Base-by-base conservation (phyloP, 1,140 invertebrate species). In the Eupeodes corollae region DNA sequence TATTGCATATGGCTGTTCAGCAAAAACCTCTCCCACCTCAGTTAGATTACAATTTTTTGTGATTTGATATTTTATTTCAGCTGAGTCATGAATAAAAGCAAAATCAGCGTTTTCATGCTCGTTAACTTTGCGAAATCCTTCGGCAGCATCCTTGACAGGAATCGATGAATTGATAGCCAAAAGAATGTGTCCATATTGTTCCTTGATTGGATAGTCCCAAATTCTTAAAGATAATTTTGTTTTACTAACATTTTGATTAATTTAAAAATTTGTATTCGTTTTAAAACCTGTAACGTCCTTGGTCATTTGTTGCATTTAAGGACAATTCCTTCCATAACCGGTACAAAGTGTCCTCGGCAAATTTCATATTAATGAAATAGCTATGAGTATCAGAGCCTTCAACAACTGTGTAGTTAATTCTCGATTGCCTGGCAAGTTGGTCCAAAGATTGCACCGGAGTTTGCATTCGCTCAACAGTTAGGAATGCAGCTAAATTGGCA, bases 401-500 rank as follows among this genome's bases (percentile, higher is more conserved):
- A 0, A 91, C 79, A 0, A 94, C 91, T 0, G 92, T 95, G 67
- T 96, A 98, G 66, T 91, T 90, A 49, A 94, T 91, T 40, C 88
- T 76, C 0, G 87, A 88, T 56, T 93, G 89, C 19, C 84, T 72
- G 1, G 87, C 86, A 42, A 94, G 67, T 59, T 91, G 89, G 57
- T 92, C 88, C 57, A 94, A 67, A 0, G 87, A 91, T 56, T 88
- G 84, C 0, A 92, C 87, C 1, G 88, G 87, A 1, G 84, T 84
- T 83, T 91, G 89, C 91, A 94, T 94, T 62, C 90, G 79, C 70
- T 93, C 92, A 3, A 97, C 92, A 0, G 93, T 98, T 1, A 98
- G 76, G 67, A 98, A 96, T 2, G 93, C 93, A 5, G 94, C 94
- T 52, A 98, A 71, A 69, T 98, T 98, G 5, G 94, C 94, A 0